phyloP scores from a whole-genome alignment of 2,113 vertebrate genomes.

The Butastur rufipennis region DNA sequence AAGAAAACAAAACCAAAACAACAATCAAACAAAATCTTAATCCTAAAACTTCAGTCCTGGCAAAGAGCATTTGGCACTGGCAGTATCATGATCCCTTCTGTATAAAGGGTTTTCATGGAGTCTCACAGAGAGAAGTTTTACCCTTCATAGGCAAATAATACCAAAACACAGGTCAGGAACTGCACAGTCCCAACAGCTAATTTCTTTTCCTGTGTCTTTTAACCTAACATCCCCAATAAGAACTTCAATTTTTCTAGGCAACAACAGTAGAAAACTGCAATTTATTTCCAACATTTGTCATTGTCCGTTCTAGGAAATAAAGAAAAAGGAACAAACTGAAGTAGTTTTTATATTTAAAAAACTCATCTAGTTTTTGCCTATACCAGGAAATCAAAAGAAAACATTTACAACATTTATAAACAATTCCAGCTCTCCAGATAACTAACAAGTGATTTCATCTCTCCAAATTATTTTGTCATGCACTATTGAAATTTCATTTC shows the following conservation, averaged over 20 bases:
- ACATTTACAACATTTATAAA: constrained; percentile 11
- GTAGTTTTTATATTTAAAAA: neutral
- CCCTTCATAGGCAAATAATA: neutral
- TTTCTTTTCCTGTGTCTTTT: neutral
- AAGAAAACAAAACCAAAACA: neutral
- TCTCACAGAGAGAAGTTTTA: neutral
- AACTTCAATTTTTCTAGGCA: neutral
- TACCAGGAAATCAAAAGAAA: neutral
- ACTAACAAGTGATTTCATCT: neutral
- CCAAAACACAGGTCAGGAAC: neutral
- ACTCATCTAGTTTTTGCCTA: neutral
- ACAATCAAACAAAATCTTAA: neutral
- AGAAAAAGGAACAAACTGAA: neutral
- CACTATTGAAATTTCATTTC: neutral
- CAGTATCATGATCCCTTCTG: neutral
- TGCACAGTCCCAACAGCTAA: neutral
- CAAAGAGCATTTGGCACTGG: neutral
- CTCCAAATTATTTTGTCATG: constrained; percentile 2
- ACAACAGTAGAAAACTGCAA: neutral
- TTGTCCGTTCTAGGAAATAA: neutral
- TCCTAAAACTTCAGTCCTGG: neutral
- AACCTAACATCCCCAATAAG: neutral
- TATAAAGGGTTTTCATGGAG: neutral
- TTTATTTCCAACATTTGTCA: neutral
- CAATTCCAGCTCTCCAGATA: constrained; percentile 13